phyloP scores from a whole-genome alignment of 1,140 invertebrate species.

The Drepana arcuata region DNA sequence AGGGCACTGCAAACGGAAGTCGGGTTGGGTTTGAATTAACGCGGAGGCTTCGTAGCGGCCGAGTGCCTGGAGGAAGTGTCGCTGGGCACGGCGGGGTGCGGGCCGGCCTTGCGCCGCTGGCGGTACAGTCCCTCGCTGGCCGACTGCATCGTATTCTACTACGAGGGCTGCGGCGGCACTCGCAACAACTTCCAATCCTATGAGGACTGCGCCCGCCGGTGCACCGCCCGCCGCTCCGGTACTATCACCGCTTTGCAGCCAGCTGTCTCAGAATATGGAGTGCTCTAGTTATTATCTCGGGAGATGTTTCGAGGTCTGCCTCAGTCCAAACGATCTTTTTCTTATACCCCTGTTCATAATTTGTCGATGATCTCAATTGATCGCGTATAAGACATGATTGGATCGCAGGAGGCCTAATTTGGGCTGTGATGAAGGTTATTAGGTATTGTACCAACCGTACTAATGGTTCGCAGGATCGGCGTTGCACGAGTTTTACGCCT shows the following conservation, averaged over 20 bases:
- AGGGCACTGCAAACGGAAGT: too few species aligned
- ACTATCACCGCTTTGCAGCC: too few species aligned
- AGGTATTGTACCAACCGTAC: too few species aligned
- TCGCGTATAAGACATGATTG: not conserved
- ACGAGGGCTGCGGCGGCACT: constrained; percentile 90
- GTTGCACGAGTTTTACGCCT: too few species aligned
- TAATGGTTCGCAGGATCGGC: too few species aligned
- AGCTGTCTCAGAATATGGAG: too few species aligned
- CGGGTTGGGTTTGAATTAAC: too few species aligned
- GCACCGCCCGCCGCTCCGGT: constrained; percentile 59
- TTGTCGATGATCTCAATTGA: not conserved
- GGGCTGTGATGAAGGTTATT: too few species aligned
- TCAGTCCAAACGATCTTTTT: not conserved
- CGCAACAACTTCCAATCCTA: constrained; percentile 84
- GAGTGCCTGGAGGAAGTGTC: constrained; percentile 31
- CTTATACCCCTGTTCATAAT: not conserved
- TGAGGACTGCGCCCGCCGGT: constrained; percentile 80
- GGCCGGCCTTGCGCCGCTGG: constrained; percentile 29
- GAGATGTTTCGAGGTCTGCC: not conserved
- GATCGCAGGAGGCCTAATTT: too few species aligned
- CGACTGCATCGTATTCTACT: constrained; percentile 81
- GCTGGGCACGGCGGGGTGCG: constrained; percentile 21
- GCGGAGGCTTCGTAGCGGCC: constrained; percentile 15
- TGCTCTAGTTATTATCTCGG: too few species aligned
- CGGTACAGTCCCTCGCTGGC: constrained; percentile 33